phyloP scores from a whole-genome alignment of 1,140 invertebrate genomes.

The Macrobrachium rosenbergii region DNA sequence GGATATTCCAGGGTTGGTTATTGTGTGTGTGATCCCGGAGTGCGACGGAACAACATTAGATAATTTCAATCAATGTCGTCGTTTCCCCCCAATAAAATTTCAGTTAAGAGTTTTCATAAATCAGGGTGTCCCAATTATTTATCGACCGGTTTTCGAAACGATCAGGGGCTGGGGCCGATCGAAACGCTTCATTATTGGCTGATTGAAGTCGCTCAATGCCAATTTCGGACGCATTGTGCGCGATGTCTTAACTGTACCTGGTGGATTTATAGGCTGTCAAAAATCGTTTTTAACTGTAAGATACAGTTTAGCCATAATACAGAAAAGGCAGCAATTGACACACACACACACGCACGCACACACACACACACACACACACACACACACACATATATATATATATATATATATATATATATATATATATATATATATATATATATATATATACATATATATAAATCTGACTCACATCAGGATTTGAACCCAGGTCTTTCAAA shows the following conservation, averaged over 20 bases:
- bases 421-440: conserved; percentile 12
- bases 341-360: conserved; percentile 5
- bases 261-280: too few relatives aligned
- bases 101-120: conserved; percentile 54
- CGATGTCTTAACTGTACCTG: too few relatives aligned
- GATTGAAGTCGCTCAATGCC: background rate
- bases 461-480: too few relatives aligned
- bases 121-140: background rate
- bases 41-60: conserved; percentile 51
- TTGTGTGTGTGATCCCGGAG: conserved; percentile 39
- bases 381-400: background rate
- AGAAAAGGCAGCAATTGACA: background rate
- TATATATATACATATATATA: too few relatives aligned
- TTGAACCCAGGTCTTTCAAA: too few relatives aligned
- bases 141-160: background rate
- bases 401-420: conserved; percentile 19
- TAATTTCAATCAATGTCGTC: conserved; percentile 56
- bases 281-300: too few relatives aligned
- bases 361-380: background rate
- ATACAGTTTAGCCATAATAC: too few relatives aligned
- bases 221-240: background rate
- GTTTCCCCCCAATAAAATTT: conserved; percentile 51
- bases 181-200: conserved; percentile 17
- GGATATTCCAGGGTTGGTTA: background rate
- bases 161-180: background rate